Evolutionary conservation across 2,888 invertebrate genomes (phyloP).

Genomic region (Epicampocera succincta): DNA sequence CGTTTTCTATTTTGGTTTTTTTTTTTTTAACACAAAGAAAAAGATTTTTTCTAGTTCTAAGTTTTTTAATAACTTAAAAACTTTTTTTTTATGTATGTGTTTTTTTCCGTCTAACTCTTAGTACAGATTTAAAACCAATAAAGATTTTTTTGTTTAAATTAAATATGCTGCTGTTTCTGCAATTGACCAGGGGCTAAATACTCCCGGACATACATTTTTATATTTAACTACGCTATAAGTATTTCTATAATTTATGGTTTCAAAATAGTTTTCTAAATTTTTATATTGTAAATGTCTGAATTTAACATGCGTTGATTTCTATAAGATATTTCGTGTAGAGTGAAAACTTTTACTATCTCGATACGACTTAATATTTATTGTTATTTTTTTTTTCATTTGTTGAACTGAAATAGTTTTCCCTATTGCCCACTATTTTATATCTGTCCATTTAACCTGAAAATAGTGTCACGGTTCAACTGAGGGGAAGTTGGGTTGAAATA

Average conservation of each 20-base stretch:
- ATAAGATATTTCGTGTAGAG: constrained; percentile 35
- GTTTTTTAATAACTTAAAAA: too few relatives aligned
- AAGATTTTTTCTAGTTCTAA: constrained; percentile 41
- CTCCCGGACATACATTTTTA: constrained; percentile 30
- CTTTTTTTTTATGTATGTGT: constrained; percentile 27
- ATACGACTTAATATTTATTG: too few relatives aligned
- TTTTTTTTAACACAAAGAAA: constrained; percentile 49
- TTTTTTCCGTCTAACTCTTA: constrained; percentile 13
- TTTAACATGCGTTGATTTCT: constrained; percentile 60
- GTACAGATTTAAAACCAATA: constrained; percentile 33
- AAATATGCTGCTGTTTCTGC: constrained; percentile 53
- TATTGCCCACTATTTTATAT: too few relatives aligned
- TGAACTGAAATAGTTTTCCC: constrained; percentile 30
- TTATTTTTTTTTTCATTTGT: constrained; percentile 34
- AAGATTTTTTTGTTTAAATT: constrained; percentile 69
- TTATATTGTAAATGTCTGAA: constrained; percentile 56
- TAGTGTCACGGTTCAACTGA: too few relatives aligned
- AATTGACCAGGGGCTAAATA: constrained; percentile 23
- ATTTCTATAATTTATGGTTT: constrained; percentile 35
- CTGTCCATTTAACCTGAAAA: too few relatives aligned
- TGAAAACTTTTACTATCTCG: constrained; percentile 58
- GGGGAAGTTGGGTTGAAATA: too few relatives aligned
- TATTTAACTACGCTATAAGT: constrained; percentile 57
- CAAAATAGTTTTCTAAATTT: constrained; percentile 62
- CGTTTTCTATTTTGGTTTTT: too few relatives aligned